A percentile compares a stretch with the other conserved stretches of the same genome.
Evolutionary conservation across 2,797 vertebrate genomes (phyloP).

Genomic region (Myotis myotis): DNA sequence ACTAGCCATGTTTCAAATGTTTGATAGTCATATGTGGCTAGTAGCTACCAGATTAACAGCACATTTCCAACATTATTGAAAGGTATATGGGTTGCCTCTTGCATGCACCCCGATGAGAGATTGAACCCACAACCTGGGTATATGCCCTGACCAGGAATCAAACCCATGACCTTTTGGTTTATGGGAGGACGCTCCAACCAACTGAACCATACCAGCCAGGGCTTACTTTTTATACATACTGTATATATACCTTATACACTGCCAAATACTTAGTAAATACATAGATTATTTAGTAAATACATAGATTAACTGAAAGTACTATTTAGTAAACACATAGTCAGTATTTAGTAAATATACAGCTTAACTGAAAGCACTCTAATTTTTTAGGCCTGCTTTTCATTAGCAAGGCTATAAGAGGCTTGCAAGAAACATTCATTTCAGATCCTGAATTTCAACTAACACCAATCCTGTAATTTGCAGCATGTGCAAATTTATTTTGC

Average conservation of each 20-base stretch:
- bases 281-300: not conserved
- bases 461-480: slow-evolving; percentile 11
- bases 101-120: no score
- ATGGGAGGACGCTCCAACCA: not conserved
- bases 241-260: not conserved
- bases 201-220: not conserved
- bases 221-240: not conserved
- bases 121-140: not conserved
- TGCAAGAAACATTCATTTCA: slow-evolving; percentile 35
- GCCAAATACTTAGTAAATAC: not conserved
- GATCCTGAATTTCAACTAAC: slow-evolving; percentile 32
- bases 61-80: not conserved
- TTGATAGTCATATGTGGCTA: not conserved
- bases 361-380: not conserved
- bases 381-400: slow-evolving; percentile 7
- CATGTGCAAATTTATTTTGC: not conserved
- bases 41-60: not conserved
- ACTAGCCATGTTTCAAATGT: not conserved
- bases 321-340: slow-evolving; percentile 9
- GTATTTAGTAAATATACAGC: not conserved
- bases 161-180: not conserved
- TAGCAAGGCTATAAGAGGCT: not conserved
- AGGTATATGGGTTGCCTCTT: not conserved
- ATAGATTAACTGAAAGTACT: not conserved
- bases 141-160: not conserved